Percentiles rank a stretch among this genome's conserved stretches.
These are phyloP conservation scores for Ctenochaetus hawaiiensis DNA, from an alignment of 2,797 vertebrate species.

Conservation along the genomic window DNA sequence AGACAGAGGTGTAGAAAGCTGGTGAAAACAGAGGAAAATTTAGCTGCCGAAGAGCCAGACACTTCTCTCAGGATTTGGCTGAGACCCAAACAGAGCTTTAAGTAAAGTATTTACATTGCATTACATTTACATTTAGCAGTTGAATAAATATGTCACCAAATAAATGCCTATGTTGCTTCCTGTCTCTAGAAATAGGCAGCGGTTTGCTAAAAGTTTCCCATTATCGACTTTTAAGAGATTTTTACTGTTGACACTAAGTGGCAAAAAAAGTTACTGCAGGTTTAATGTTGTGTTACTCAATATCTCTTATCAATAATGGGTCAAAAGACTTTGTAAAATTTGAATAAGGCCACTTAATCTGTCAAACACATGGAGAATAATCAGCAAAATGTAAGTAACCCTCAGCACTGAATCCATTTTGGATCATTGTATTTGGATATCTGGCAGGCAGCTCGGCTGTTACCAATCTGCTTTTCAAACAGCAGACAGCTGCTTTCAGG, in stretches of 20 bases:
- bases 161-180: not conserved
- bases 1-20: not conserved
- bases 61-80: no score
- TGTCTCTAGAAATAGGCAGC: not conserved
- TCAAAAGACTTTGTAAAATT: not conserved
- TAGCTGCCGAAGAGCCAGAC: not conserved
- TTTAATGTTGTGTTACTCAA: not conserved
- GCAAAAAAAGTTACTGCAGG: not conserved
- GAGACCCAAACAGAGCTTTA: not conserved
- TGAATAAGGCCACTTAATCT: no score
- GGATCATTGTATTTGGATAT: not conserved
- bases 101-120: not conserved
- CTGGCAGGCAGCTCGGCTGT: not conserved
- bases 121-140: not conserved
- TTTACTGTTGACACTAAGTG: slow-evolving; percentile 9
- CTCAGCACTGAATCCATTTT: not conserved
- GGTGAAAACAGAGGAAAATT: not conserved
- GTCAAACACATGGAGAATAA: not conserved
- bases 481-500: not conserved
- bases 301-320: not conserved
- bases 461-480: not conserved
- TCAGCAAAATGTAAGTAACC: not conserved
- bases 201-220: not conserved
- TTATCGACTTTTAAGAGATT: not conserved
- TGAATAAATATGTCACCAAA: not conserved